Percentiles rank a stretch among this genome's conserved stretches.
These are phyloP conservation scores for Micrastur ruficollis DNA, from an alignment of 2,797 vertebrate genomes.

Conservation along the genomic window DNA sequence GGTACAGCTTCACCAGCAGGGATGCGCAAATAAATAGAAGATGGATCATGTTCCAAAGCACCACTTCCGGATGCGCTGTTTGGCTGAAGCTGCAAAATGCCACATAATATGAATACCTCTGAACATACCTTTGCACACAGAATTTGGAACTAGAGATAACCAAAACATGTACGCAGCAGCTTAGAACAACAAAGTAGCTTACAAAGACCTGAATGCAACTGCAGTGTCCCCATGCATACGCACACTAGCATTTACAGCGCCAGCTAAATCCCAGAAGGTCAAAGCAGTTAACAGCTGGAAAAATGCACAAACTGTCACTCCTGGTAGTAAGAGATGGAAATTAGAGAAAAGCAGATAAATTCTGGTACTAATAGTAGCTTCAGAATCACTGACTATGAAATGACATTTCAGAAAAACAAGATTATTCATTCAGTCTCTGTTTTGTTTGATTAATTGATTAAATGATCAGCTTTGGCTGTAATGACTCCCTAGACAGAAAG, in stretches of 20 bases:
- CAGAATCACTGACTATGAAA: neutral
- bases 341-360: neutral
- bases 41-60: slow-evolving; percentile 95
- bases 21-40: slow-evolving; percentile 95
- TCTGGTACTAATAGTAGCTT: neutral
- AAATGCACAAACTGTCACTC: neutral
- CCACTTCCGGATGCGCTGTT: slow-evolving; percentile 98
- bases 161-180: neutral
- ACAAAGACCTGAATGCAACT: neutral
- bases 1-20: slow-evolving; percentile 93
- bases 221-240: neutral
- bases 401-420: neutral
- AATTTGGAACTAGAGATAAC: neutral
- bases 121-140: neutral
- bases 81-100: slow-evolving; percentile 87
- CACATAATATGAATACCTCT: neutral
- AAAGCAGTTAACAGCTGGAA: neutral
- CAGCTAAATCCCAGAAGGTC: neutral
- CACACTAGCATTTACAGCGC: neutral
- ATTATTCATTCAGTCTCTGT: neutral
- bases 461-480: neutral
- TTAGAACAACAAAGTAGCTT: neutral
- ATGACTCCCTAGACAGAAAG: neutral
- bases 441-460: neutral
- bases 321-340: neutral